Evolutionary conservation across 1,140 invertebrate species (phyloP), one percentile per base, ranked within the genome.

Genomic region (Panulirus ornatus): DNA sequence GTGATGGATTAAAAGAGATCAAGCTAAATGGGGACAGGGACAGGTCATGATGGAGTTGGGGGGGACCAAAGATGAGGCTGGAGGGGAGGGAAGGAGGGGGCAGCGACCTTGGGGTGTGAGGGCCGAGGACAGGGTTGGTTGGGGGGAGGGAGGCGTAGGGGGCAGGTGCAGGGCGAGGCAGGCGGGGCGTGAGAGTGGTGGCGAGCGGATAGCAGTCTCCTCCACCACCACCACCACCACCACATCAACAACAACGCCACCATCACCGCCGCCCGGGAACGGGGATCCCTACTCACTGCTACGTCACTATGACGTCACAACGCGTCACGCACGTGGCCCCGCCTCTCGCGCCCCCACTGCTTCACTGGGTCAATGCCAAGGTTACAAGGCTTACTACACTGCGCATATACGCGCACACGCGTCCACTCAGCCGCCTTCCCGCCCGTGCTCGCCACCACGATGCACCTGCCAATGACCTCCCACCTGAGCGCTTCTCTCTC

Each of bases 281-380:
- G 71, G 84, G 34, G 84, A 86, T 86, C 76, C 89, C 83, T 66
- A 36, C 58, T 81, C 42, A 71, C 27, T 34, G 22, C 78, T 89
- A 88, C 82, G 82, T 89, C 87, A 89, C 84, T 73, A 73, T 91
- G 81, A 91, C 91, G 85, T 89, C 85, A 91, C 58, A 85, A 36
- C 51, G 83, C 76, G 71, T 88, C 88, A 89, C 83, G 91, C 83
- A 91, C 86, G 71, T 71, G 82, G 87, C 86, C 87, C 82, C 91
- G 81, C 83, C 91, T 71, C 75, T 83, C 51, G 73, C 47, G 34
- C 30, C 70, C 86, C 91, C 63, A 38, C 30, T 71, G 82, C 83
- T 91, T 84, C 85, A 91, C 91, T 90, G 85, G 85, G 85, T 91
- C 88, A 89, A 89, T 90, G 91, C 91, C 85, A 91, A 91, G 88